A percentile compares a stretch with the other conserved stretches of the same genome.
Conservation (phyloP, 2,113 vertebrate genomes). For the Alligator sinensis region DNA sequence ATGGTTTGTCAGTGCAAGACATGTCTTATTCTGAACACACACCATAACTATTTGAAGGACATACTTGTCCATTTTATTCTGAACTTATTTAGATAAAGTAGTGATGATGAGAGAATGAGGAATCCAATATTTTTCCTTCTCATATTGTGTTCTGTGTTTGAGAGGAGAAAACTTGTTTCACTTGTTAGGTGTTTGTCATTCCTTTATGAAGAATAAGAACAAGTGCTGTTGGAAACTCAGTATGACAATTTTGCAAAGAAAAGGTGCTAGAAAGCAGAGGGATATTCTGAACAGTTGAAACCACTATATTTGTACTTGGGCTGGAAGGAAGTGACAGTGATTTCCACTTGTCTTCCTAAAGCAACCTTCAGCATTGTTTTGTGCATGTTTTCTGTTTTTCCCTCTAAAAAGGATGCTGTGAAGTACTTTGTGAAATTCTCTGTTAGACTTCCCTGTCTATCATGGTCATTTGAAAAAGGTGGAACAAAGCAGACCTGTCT, state of each 20-base stretch:
- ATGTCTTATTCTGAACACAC: neutral
- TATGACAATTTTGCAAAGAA: neutral
- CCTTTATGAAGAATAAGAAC: neutral
- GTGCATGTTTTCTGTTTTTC: neutral
- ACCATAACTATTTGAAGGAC: neutral
- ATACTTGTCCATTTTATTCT: neutral
- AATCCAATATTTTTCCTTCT: constrained; percentile 1
- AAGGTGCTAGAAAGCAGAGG: constrained; percentile 2
- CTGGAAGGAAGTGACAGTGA: neutral
- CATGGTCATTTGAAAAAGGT: rapidly evolving
- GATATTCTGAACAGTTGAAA: neutral
- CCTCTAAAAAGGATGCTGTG: neutral
- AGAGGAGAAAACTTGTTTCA: constrained; percentile 10
- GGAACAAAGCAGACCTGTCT: neutral
- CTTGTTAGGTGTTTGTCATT: constrained; percentile 35
- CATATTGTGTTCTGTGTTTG: constrained; percentile 17
- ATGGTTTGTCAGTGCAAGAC: neutral
- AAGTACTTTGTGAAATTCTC: neutral
- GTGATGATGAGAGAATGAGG: neutral
- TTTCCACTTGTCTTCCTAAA: neutral
- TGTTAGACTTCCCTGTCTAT: neutral
- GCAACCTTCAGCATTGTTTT: neutral
- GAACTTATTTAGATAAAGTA: neutral
- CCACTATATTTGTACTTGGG: neutral
- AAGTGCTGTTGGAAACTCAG: neutral